A percentile compares a stretch with the other conserved stretches of the same genome.
Conservation (phyloP, 2,888 invertebrate species). For the Polyommatus iphigenia region DNA sequence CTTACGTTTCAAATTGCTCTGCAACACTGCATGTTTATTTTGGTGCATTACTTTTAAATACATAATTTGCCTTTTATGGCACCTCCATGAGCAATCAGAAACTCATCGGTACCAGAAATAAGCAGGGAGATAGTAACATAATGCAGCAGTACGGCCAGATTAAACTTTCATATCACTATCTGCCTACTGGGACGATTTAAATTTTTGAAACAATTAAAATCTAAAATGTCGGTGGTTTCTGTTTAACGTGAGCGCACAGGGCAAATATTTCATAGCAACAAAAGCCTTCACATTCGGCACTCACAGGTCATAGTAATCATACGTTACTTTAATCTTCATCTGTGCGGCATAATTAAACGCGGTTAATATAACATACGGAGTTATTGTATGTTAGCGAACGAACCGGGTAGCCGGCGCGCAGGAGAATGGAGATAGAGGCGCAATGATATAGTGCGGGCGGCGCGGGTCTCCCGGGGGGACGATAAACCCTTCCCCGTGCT, state of each 20-base stretch:
- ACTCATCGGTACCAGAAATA: neutral
- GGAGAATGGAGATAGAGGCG: conserved; percentile 61
- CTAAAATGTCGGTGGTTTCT: neutral
- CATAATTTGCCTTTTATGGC: neutral
- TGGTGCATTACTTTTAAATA: conserved; percentile 10
- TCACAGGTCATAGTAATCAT: neutral
- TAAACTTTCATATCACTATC: neutral
- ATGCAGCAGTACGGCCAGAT: neutral
- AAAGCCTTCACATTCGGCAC: neutral
- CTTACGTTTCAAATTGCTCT: conserved; percentile 34
- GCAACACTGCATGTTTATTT: conserved; percentile 10
- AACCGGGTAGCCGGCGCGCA: conserved; percentile 46
- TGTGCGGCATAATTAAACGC: neutral
- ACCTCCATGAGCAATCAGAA: neutral
- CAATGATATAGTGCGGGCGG: conserved; percentile 78
- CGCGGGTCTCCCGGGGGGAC: conserved; percentile 72
- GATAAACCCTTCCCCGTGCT: conserved; percentile 78
- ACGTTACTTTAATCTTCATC: neutral
- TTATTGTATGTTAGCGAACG: conserved; percentile 63
- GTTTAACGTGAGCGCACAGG: neutral
- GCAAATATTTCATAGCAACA: neutral
- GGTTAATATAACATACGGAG: conserved; percentile 34
- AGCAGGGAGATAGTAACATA: neutral
- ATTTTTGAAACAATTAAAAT: neutral
- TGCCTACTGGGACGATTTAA: too few relatives aligned